Conservation (phyloP, 2,888 invertebrate genomes). For the Yponomeuta sedellus region DNA sequence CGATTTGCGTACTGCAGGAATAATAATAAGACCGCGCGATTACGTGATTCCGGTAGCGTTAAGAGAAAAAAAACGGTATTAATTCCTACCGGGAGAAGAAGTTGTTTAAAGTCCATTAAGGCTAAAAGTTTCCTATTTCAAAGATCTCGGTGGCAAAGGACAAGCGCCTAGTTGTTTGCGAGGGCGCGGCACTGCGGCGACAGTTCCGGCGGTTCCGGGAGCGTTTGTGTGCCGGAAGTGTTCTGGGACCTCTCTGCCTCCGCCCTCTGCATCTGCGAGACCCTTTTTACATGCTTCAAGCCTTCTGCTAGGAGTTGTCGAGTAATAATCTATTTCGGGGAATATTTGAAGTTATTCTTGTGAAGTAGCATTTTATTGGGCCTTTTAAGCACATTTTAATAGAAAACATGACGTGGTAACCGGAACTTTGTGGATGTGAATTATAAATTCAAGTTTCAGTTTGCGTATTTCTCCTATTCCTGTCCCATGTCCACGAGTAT, state of each 20-base stretch:
- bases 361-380: no score
- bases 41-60: constrained; percentile 4
- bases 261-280: constrained; percentile 6
- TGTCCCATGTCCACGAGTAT: no score
- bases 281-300: constrained; percentile 4
- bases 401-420: no score
- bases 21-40: constrained; percentile 4
- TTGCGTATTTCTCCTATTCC: no score
- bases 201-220: constrained; percentile 43
- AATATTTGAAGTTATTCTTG: not conserved
- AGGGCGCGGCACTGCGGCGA: constrained; percentile 28
- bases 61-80: constrained; percentile 7
- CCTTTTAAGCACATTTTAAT: no score
- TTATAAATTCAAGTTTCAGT: no score
- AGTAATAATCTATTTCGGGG: not conserved
- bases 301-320: not conserved
- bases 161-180: not conserved
- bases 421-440: no score
- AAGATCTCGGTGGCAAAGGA: constrained; percentile 9
- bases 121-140: constrained; percentile 12
- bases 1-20: constrained; percentile 10
- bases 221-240: constrained; percentile 47
- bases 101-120: constrained; percentile 14
- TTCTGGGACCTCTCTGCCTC: constrained; percentile 24
- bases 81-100: constrained; percentile 4